Base-by-base conservation (phyloP, 2,888 invertebrate species). In the Heliconius aoede region DNA sequence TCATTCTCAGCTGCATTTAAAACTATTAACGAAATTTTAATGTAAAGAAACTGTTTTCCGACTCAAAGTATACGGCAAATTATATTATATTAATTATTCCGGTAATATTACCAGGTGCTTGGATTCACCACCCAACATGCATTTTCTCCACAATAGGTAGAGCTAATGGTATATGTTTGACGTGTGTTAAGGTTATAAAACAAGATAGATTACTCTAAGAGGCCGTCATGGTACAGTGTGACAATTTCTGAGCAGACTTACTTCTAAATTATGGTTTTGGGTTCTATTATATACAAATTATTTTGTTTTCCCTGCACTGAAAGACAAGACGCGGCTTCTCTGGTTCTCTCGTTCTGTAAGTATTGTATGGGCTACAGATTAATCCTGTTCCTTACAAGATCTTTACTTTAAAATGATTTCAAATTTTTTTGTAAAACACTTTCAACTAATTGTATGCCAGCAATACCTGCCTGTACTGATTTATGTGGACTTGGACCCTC, bases 381-480 rank as follows among this genome's bases (percentile, higher is more conserved):
- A 15, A 15, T 26, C 2, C 4, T 7, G n/a, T n/a, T n/a, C n/a
- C n/a, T n/a, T n/a, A n/a, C n/a, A 28, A 9, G 4, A 28, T 60
- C 60, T 15, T 60, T 28, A 11, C 36, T 24, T 62, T 64, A 9
- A 15, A 64, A 36, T n/a, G 15, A 15, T 36, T 64, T 13, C 32
- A 4, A 13, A 36, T 65, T 65, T 64, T 64, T 30, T 62, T 62
- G 30, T 9, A 21, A 21, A 62, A 67, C 60, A 67, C 65, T 51
- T 68, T 40, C 26, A 51, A 69, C 74, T 61, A 69, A 68, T 74
- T 68, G 55, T 72, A 72, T 24, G 9, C 55, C 30, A 30, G 55
- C 55, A 69, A 55, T 55, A 24, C 69, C 32, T 79, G 74, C 79
- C 79, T 78, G 78, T 78, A 69, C 72, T 79, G 76, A 78, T 79